phyloP scores from a whole-genome alignment of 2,888 invertebrate genomes.

The Physocephala rufipes region DNA sequence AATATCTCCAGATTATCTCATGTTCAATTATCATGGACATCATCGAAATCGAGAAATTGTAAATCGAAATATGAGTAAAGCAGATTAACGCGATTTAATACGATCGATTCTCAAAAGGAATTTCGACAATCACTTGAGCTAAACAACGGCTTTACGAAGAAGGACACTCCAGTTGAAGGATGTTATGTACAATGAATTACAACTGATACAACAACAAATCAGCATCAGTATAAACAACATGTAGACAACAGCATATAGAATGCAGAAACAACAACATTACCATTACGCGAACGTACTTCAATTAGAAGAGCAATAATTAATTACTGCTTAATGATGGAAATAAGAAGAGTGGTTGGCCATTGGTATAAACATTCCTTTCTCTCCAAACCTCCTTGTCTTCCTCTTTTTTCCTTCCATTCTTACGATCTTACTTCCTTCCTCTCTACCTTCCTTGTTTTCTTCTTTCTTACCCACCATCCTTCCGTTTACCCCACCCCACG shows the following conservation, averaged over 20 bases:
- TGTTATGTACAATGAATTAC: no score
- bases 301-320: constrained; percentile 32
- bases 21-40: constrained; percentile 23
- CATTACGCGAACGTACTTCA: constrained; percentile 16
- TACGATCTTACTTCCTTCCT: background rate
- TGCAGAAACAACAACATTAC: background rate
- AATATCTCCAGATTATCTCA: constrained; percentile 9
- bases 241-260: background rate
- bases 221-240: no score
- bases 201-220: background rate
- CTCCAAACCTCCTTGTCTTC: no score
- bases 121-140: constrained; percentile 7
- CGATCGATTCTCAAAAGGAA: constrained; percentile 8
- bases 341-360: background rate
- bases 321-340: constrained; percentile 11
- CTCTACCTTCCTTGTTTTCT: background rate
- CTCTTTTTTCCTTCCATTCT: no score
- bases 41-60: no score
- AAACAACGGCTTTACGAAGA: constrained; percentile 8
- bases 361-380: no score
- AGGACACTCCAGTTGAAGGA: background rate
- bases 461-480: background rate
- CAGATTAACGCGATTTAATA: constrained; percentile 11
- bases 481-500: no score
- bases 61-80: constrained; percentile 13